Conservation (phyloP, 2,113 vertebrate species). For the Drymodes brunneopygia region DNA sequence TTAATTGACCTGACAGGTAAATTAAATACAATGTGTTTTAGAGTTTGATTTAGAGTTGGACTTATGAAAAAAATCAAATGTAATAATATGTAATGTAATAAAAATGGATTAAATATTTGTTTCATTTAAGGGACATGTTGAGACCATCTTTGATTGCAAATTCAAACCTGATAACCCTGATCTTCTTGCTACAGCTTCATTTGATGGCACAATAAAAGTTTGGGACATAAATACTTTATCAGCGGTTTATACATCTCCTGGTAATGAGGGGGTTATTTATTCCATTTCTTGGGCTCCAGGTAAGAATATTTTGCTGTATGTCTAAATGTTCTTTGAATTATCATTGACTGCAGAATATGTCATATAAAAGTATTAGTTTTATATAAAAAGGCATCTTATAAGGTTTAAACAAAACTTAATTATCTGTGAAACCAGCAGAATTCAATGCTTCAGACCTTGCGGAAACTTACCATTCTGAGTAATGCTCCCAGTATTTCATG, state of each 20-base stretch:
- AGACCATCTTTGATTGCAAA: constrained; percentile 99
- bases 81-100: constrained; percentile 32
- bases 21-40: not conserved
- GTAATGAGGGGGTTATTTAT: constrained; percentile 97
- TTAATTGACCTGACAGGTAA: not conserved
- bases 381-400: not conserved
- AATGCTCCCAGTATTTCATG: not conserved
- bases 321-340: not conserved
- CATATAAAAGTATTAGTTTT: not conserved
- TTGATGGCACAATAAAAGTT: constrained; percentile 97
- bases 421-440: not conserved
- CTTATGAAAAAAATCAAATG: not conserved
- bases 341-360: not conserved
- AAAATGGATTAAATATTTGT: constrained; percentile 50
- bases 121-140: constrained; percentile 88
- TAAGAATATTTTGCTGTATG: constrained; percentile 57
- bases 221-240: constrained; percentile 97
- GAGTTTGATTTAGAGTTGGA: not conserved
- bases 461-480: not conserved
- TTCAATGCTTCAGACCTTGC: not conserved
- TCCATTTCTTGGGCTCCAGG: constrained; percentile 98
- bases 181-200: constrained; percentile 94
- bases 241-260: constrained; percentile 90
- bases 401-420: not conserved
- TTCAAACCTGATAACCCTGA: constrained; percentile 96